phyloP scores from a whole-genome alignment of 2,888 invertebrate species.

The Acleris holmiana region DNA sequence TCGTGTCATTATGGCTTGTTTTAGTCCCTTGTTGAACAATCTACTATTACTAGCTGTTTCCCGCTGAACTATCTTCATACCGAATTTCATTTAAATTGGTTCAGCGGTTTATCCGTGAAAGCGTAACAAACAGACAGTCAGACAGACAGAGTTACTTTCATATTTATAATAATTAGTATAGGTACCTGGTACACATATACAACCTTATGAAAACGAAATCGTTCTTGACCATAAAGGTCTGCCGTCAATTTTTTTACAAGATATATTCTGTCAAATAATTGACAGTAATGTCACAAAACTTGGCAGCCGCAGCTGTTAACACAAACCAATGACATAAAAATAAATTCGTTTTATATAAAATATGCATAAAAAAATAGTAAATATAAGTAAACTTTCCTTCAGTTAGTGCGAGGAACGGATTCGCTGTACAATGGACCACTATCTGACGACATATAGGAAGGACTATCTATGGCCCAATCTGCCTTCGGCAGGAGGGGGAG shows the following conservation, averaged over 20 bases:
- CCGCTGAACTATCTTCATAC: too few relatives aligned
- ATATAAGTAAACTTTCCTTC: constrained; percentile 9
- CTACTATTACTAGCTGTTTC: too few relatives aligned
- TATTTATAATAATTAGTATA: too few relatives aligned
- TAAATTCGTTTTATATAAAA: constrained; percentile 11
- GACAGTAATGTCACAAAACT: constrained; percentile 7
- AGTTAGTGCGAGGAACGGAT: too few relatives aligned
- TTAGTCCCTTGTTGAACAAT: too few relatives aligned
- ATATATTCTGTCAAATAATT: neutral
- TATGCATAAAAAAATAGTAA: constrained; percentile 41
- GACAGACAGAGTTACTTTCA: too few relatives aligned
- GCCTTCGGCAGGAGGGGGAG: constrained; percentile 52
- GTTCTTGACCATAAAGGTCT: neutral
- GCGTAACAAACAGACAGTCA: too few relatives aligned
- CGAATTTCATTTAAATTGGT: too few relatives aligned
- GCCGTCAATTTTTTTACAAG: neutral
- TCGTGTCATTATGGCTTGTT: too few relatives aligned
- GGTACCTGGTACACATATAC: too few relatives aligned
- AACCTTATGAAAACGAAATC: too few relatives aligned
- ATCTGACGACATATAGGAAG: constrained; percentile 85
- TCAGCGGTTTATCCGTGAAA: too few relatives aligned
- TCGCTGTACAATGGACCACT: constrained; percentile 77
- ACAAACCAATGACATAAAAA: constrained; percentile 9
- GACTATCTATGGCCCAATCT: constrained; percentile 86
- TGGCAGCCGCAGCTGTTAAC: constrained; percentile 10